phyloP scores from a whole-genome alignment of 1,140 invertebrate species.

The Hyles vespertilio region DNA sequence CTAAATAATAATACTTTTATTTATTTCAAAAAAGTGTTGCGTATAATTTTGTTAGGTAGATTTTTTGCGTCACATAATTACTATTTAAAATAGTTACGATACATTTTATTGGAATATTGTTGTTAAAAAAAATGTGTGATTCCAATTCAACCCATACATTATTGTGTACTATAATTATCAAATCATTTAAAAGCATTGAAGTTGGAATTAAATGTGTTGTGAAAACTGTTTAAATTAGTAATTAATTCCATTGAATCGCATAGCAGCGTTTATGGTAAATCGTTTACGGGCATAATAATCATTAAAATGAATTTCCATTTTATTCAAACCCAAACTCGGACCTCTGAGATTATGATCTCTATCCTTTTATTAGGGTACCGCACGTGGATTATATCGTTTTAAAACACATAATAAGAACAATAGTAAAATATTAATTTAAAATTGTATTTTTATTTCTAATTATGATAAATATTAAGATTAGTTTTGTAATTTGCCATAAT shows the following conservation, averaged over 20 bases:
- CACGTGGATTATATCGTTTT: background rate
- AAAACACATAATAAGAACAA: background rate
- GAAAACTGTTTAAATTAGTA: slow-evolving; percentile 58
- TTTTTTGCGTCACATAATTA: too few species aligned
- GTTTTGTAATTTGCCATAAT: too few species aligned
- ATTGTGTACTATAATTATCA: background rate
- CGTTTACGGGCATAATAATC: slow-evolving; percentile 72
- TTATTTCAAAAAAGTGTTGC: too few species aligned
- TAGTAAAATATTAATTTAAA: too few species aligned
- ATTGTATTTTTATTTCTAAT: too few species aligned
- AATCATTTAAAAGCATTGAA: background rate
- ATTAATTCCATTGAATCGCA: slow-evolving; percentile 52
- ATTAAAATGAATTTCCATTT: slow-evolving; percentile 70
- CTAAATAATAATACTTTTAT: too few species aligned
- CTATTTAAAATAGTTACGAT: too few species aligned
- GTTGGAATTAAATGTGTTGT: slow-evolving; percentile 18
- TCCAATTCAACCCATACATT: too few species aligned
- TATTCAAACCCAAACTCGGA: slow-evolving; percentile 59
- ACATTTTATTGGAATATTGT: too few species aligned
- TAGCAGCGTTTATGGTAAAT: slow-evolving; percentile 48
- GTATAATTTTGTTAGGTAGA: too few species aligned
- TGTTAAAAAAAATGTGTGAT: too few species aligned
- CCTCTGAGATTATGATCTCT: slow-evolving; percentile 68
- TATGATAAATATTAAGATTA: too few species aligned
- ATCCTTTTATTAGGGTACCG: slow-evolving; percentile 62